Conservation (phyloP, 2,797 vertebrate species). For the Columba guinea region DNA sequence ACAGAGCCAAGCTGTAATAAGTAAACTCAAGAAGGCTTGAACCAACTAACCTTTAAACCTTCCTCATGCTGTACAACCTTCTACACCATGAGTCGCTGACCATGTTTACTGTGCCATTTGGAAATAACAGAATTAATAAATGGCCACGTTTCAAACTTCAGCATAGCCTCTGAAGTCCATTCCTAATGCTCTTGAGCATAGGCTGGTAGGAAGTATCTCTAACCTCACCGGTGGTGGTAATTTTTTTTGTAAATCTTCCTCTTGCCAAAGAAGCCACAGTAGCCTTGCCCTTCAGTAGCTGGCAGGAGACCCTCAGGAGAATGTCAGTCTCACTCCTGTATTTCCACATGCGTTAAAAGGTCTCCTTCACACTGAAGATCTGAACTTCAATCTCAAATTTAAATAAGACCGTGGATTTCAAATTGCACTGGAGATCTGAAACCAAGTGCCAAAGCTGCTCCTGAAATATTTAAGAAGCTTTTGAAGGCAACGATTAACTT, state of each 20-base stretch:
- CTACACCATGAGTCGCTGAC: background rate
- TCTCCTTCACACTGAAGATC: background rate
- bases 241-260: background rate
- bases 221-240: accelerated
- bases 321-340: background rate
- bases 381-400: background rate
- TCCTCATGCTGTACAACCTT: background rate
- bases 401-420: background rate
- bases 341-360: background rate
- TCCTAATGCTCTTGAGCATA: background rate
- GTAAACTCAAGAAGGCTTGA: background rate
- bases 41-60: background rate
- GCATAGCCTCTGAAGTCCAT: background rate
- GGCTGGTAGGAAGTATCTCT: background rate
- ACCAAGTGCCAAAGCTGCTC: background rate
- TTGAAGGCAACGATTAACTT: background rate
- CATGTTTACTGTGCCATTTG: background rate
- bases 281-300: background rate
- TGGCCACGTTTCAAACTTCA: background rate
- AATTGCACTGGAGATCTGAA: background rate
- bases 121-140: background rate
- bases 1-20: background rate
- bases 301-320: background rate
- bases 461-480: background rate
- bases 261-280: background rate